phyloP scores from a whole-genome alignment of 2,797 vertebrate genomes.

The Anolis apletophallus region DNA sequence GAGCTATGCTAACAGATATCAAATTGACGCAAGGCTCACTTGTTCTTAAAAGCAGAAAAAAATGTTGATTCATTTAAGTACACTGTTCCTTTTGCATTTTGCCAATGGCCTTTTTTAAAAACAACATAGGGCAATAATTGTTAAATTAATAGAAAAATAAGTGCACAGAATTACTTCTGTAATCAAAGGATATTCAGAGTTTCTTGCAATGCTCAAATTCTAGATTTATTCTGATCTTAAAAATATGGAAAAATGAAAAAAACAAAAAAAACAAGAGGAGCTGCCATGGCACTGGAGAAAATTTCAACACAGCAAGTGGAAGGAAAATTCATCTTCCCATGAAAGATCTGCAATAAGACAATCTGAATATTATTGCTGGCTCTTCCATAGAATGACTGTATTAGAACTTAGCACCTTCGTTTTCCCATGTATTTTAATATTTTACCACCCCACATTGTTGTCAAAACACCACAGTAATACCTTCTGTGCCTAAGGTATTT shows the following conservation, averaged over 20 bases:
- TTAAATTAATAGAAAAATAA: neutral
- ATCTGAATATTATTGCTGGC: neutral
- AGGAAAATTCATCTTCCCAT: neutral
- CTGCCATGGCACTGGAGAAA: neutral
- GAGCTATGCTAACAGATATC: neutral
- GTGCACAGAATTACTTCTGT: neutral
- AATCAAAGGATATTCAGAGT: neutral
- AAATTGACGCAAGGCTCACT: neutral
- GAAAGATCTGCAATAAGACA: neutral
- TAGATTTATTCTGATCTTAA: neutral
- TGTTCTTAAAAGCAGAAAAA: neutral
- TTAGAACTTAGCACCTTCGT: neutral
- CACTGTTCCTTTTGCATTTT: neutral
- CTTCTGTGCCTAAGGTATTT: neutral
- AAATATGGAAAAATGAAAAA: neutral
- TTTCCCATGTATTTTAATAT: conserved; percentile 1
- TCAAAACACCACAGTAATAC: neutral
- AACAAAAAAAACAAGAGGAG: neutral
- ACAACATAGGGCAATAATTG: neutral
- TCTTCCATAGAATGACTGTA: neutral
- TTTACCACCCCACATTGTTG: neutral
- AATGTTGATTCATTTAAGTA: neutral
- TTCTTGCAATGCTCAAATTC: neutral
- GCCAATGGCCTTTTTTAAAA: neutral
- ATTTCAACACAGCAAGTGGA: neutral